Percentiles rank a stretch among this genome's conserved stretches.
Evolutionary conservation across 2,888 invertebrate species (phyloP).

Genomic region (Troides helena): DNA sequence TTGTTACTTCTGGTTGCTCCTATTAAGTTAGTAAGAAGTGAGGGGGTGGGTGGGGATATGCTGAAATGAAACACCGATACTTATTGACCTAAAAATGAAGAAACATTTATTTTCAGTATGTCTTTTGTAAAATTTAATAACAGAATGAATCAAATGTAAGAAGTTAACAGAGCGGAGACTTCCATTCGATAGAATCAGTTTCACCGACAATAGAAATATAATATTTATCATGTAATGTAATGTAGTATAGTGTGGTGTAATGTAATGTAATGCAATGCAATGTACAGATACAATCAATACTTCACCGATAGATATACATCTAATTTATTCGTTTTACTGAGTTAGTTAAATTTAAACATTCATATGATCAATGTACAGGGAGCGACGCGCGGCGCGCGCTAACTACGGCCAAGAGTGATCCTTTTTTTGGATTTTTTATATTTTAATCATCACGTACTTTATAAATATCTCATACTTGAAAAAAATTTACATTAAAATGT

Average conservation of each 20-base stretch:
- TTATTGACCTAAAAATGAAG: constrained; percentile 87
- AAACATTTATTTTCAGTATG: constrained; percentile 86
- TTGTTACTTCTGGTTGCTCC: too few species aligned
- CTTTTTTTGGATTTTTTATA: constrained; percentile 61
- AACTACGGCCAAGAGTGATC: constrained; percentile 54
- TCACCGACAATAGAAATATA: constrained; percentile 78
- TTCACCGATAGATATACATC: constrained; percentile 67
- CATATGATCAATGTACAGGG: constrained; percentile 64
- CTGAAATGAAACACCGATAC: constrained; percentile 77
- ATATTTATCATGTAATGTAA: constrained; percentile 62
- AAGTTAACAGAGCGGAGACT: constrained; percentile 71
- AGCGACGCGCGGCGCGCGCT: constrained; percentile 41
- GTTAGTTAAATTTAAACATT: constrained; percentile 72
- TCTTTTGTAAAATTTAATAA: constrained; percentile 83
- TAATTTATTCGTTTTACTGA: constrained; percentile 76
- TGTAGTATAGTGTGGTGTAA: constrained; percentile 55
- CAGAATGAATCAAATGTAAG: constrained; percentile 78
- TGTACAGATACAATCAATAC: constrained; percentile 77
- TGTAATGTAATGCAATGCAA: constrained; percentile 44
- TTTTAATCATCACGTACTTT: constrained; percentile 76
- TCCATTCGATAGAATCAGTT: constrained; percentile 72
- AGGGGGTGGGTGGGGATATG: constrained; percentile 27
- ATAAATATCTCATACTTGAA: constrained; percentile 79
- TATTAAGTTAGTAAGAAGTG: too few species aligned
- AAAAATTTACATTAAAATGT: constrained; percentile 77